Percentiles rank a stretch among this genome's conserved stretches.
Evolutionary conservation across 1,140 invertebrate species (phyloP).

Genomic region (Aricia agestis): DNA sequence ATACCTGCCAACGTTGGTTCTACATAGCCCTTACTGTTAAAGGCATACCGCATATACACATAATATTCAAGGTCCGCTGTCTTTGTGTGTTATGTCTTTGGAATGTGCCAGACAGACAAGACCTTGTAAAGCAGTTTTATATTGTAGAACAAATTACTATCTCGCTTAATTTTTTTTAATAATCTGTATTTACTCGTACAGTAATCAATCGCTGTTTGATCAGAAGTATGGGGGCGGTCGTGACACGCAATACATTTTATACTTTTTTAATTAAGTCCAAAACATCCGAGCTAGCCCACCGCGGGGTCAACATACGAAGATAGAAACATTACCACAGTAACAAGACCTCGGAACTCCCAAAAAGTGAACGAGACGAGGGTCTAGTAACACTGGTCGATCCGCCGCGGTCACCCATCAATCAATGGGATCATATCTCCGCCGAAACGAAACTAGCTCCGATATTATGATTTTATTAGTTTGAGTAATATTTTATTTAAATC

Average conservation of each 20-base stretch:
- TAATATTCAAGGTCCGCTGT: no score
- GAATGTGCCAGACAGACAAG: no score
- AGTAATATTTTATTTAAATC: conserved; percentile 74
- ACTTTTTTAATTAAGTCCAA: conserved; percentile 64
- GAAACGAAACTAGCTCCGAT: conserved; percentile 57
- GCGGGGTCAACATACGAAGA: conserved; percentile 57
- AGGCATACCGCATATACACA: no score
- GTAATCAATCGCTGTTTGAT: conserved; percentile 30
- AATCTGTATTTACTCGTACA: neutral
- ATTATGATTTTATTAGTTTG: conserved; percentile 71
- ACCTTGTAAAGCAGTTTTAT: no score
- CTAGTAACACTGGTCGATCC: conserved; percentile 23
- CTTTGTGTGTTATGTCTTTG: no score
- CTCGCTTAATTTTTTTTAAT: no score
- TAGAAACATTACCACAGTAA: conserved; percentile 37
- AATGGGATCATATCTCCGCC: conserved; percentile 71
- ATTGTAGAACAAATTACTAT: no score
- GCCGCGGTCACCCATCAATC: conserved; percentile 72
- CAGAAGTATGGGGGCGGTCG: conserved; percentile 42
- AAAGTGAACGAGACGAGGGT: conserved; percentile 23
- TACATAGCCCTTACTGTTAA: no score
- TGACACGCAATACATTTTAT: conserved; percentile 51
- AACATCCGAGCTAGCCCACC: conserved; percentile 43
- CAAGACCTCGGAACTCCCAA: conserved; percentile 29
- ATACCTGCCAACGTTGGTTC: no score